A percentile compares a stretch with the other conserved stretches of the same genome.
phyloP scores from a whole-genome alignment of 2,797 vertebrate genomes.

The Poeciliopsis turneri region DNA sequence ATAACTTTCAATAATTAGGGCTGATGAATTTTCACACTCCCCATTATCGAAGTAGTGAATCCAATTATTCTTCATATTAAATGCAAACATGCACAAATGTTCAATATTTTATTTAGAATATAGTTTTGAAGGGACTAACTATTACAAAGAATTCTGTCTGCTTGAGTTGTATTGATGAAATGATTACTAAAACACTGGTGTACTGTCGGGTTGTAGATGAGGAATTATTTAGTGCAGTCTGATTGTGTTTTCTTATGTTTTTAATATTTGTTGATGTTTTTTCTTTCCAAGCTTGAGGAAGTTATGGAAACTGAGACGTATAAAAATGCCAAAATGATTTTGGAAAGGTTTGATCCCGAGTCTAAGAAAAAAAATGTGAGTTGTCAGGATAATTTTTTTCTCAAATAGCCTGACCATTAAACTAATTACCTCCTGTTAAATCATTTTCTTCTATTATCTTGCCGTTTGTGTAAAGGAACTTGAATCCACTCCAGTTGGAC shows the following conservation, averaged over 20 bases:
- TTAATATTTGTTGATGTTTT: constrained; percentile 13
- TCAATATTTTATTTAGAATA: constrained; percentile 87
- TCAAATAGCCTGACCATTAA: not conserved
- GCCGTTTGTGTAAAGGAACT: constrained; percentile 83
- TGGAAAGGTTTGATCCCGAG: constrained; percentile 98
- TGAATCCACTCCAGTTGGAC: constrained; percentile 82
- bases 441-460: constrained; percentile 24
- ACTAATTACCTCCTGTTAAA: constrained; percentile 10
- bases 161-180: constrained; percentile 22
- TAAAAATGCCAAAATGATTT: constrained; percentile 97
- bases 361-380: constrained; percentile 90
- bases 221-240: not conserved
- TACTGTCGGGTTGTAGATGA: constrained; percentile 12
- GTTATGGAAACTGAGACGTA: constrained; percentile 99
- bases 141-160: constrained; percentile 9
- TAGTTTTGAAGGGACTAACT: constrained; percentile 65
- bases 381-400: constrained; percentile 19
- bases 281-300: constrained; percentile 89
- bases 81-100: constrained; percentile 96
- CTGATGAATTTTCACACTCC: constrained; percentile 99
- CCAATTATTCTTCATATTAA: constrained; percentile 99
- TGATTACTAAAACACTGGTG: constrained; percentile 19
- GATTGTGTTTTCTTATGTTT: not conserved
- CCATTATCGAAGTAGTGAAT: constrained; percentile 99
- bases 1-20: constrained; percentile 99